Evolutionary conservation across 2,113 vertebrate species (phyloP).

Genomic region (Lepisosteus osseus): DNA sequence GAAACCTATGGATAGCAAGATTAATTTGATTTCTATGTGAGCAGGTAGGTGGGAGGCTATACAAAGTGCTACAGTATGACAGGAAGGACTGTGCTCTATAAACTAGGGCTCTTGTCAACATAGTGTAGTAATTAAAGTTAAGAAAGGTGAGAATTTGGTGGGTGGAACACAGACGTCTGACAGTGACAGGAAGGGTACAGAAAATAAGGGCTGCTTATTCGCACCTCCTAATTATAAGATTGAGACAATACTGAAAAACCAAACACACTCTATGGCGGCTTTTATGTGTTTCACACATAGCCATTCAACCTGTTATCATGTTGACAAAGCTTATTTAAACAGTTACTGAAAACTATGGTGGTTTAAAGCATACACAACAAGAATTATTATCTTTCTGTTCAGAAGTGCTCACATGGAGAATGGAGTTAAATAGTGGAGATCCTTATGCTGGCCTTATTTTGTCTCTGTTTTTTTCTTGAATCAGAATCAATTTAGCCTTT

Average conservation of each 20-base stretch:
- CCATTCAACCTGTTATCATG: conserved; percentile 8
- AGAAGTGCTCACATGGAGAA: not conserved
- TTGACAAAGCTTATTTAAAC: conserved; percentile 11
- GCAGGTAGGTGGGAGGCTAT: not conserved
- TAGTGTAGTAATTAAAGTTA: not conserved
- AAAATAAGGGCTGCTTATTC: conserved; percentile 7
- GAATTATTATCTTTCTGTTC: not conserved
- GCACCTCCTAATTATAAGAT: conserved; percentile 13
- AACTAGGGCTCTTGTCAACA: not conserved
- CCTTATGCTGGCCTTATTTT: no score
- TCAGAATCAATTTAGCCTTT: no score
- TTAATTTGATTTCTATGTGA: not conserved
- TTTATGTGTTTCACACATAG: not conserved
- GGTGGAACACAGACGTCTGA: not conserved
- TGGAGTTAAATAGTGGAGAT: no score
- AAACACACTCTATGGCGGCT: not conserved
- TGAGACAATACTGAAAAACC: not conserved
- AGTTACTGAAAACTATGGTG: conserved; percentile 5
- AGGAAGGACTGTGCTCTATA: not conserved
- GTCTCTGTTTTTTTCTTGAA: no score
- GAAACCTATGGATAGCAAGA: no score
- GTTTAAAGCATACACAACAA: not conserved
- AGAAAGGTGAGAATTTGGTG: not conserved
- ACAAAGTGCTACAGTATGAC: not conserved
- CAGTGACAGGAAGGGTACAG: not conserved